Base-by-base conservation (phyloP, 2,797 vertebrate genomes). In the Sebastes cheni region DNA sequence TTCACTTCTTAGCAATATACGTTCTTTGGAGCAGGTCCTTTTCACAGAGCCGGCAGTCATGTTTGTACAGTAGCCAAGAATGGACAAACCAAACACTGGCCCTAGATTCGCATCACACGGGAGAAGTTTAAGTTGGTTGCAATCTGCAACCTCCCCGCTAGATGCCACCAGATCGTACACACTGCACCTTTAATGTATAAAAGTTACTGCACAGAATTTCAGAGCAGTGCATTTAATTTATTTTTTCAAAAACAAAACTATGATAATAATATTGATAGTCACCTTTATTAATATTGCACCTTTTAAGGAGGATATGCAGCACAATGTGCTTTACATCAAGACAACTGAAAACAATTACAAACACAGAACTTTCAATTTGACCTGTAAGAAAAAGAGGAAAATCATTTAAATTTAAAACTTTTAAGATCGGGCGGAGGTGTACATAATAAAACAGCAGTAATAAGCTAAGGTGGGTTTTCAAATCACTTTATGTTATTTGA, bases 341-440 rank as follows among this genome's bases (percentile, higher is more conserved):
- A 3, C 29, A 69, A 61, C 16, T n/a, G 25, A 39, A 65, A 34
- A 7, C 16, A 30, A 14, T 14, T 9, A 29, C 3, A 42, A 29
- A 22, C 0, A 75, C 13, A n/a, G 18, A 71, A 46, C 25, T 39
- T 25, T 46, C 3, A 23, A 23, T 59, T 7, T 58, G 29, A 74
- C 14, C 67, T n/a, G 30, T 23, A 46, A n/a, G 20, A 42, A 54
- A 55, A 77, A 32, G 8, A 70, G 36, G 20, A 68, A 67, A 68
- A 39, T 55, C 8, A 39, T 56, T 72, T 18, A 5, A 13, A 56
- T 61, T 75, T 29, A 0, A 16, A 32, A 67, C 39, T 50, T 70
- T 14, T 46, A 20, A n/a, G 22, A 50, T 34, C 54, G 11, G 34
- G 22, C 16, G 34, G 42, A 61, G 29, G n/a, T 61, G 29, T n/a